These are phyloP conservation scores for Ophiothrix spiculata DNA, from an alignment of 35 echinoderm and acorn worm species.

Conservation along the genomic window DNA sequence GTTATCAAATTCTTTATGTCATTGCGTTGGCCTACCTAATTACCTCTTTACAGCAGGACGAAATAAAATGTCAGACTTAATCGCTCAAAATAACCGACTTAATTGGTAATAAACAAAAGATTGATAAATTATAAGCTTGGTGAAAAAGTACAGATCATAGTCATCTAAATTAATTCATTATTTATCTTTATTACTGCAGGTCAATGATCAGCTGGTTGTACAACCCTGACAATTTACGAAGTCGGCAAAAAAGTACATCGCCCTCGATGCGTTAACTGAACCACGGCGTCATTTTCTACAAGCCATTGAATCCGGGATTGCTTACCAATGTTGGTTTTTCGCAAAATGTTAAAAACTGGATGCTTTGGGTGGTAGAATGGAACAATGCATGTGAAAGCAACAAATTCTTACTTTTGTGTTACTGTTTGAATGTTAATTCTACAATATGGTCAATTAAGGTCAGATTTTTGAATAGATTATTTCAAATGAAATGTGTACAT, in stretches of 20 bases:
- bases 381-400: too few species aligned
- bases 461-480: too few species aligned
- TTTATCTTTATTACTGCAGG: not conserved
- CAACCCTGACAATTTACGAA: not conserved
- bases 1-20: too few species aligned
- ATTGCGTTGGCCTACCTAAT: not conserved
- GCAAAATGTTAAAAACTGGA: not conserved
- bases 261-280: not conserved
- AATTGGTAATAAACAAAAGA: not conserved
- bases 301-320: not conserved
- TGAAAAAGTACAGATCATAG: not conserved
- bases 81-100: not conserved
- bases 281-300: not conserved
- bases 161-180: not conserved
- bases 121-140: not conserved
- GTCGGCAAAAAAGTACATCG: not conserved
- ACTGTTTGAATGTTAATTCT: too few species aligned
- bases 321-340: not conserved
- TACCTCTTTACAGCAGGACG: not conserved
- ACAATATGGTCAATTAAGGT: too few species aligned
- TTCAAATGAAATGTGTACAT: too few species aligned
- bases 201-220: constrained; percentile 3
- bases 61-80: not conserved
- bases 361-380: not conserved
- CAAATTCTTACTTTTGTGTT: too few species aligned